Evolutionary conservation across 2,797 vertebrate species (phyloP), one percentile per base, ranked within the genome.

Genomic region (Phalanger gymnotis): DNA sequence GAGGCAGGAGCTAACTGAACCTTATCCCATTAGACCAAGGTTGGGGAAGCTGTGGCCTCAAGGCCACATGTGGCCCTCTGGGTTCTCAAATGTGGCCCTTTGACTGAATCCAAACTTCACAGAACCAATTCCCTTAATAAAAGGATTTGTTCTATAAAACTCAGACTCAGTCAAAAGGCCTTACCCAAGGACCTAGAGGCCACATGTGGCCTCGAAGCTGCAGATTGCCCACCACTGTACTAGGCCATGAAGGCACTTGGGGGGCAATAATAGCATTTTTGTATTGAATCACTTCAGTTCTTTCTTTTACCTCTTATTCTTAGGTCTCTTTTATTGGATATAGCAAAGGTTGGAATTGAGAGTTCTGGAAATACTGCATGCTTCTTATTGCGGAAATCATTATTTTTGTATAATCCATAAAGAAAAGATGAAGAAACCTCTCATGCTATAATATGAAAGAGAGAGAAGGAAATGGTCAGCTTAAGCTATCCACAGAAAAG

Each of bases 381-480:
- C 9, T 47, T 27, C 22, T 51, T 51, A 10, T 87, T 81, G 2
- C 9, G 40, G 22, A 87, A 87, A 87, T 81, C 47, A 47, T 40
- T 66, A 14, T 66, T 66, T 81, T 81, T 22, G 13, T 1, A 47
- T 81, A 81, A 81, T 81, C 53, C 47, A 94, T 94, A 94, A 19
- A 94, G 61, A 31, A 94, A 94, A 96, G 93, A 95, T 57, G 25
- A 93, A 81, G 92, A 66, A 55, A 90, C 56, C 58, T 58, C 22
- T 87, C 22, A 10, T 19, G 40, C 53, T 91, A 54, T 66, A 95
- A 95, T 93, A 93, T 94, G 91, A 96, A 91, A 94, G 93, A 81
- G 56, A 92, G 61, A 96, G 53, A 96, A 96, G 95, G 96, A 95
- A 94, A 96, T 66, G 94, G 94, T 94, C 61, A 90, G 16, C n/a